These are phyloP conservation scores for Azorinus chamasolen DNA, from an alignment of 2,888 invertebrate species.

Conservation along the genomic window DNA sequence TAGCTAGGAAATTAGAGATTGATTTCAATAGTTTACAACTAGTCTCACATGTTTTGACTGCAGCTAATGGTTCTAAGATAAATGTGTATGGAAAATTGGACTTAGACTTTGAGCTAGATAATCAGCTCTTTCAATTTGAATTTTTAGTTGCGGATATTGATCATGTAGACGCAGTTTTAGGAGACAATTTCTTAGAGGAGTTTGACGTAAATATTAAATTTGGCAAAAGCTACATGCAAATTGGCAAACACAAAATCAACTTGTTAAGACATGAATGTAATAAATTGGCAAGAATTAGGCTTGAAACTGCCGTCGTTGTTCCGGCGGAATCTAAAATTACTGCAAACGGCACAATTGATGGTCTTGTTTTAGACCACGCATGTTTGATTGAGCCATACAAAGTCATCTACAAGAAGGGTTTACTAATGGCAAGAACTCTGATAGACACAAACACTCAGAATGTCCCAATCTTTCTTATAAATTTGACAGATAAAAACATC, in stretches of 20 bases:
- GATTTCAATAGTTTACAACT: not conserved
- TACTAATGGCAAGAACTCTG: constrained; percentile 14
- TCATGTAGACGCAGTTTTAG: constrained; percentile 35
- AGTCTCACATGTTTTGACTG: constrained; percentile 2
- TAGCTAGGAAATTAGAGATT: not conserved
- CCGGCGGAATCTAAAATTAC: constrained; percentile 27
- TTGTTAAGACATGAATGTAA: constrained; percentile 11
- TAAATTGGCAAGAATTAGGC: constrained; percentile 26
- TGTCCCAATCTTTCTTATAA: constrained; percentile 11
- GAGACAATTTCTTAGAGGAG: constrained; percentile 46
- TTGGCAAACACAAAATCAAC: constrained; percentile 24
- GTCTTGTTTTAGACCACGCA: no score
- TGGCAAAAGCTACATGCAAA: constrained; percentile 21
- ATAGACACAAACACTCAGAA: constrained; percentile 3
- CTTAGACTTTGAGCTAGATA: constrained; percentile 22
- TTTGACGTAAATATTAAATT: constrained; percentile 42
- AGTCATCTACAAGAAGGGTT: not conserved
- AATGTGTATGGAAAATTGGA: constrained; percentile 8
- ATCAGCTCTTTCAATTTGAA: constrained; percentile 21
- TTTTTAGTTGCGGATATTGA: constrained; percentile 41
- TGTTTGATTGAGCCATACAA: no score
- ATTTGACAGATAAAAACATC: constrained; percentile 6
- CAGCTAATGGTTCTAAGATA: constrained; percentile 27
- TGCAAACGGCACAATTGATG: no score
- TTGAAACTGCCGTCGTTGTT: constrained; percentile 5